These are phyloP conservation scores for Scleropages formosus DNA, from an alignment of 2,797 vertebrate species.

Conservation along the genomic window DNA sequence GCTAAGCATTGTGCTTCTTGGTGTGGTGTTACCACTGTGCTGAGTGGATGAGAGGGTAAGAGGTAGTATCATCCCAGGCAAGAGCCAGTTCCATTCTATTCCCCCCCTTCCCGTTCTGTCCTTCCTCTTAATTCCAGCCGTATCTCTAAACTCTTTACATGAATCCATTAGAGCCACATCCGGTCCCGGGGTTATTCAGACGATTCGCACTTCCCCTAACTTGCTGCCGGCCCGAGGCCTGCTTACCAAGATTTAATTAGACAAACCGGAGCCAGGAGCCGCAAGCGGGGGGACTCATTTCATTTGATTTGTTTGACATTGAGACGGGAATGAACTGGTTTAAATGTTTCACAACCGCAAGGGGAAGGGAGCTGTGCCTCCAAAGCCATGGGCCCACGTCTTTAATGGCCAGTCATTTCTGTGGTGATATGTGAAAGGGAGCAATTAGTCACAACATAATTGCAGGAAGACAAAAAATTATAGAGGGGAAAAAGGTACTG, in stretches of 20 bases:
- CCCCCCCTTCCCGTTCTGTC: neutral
- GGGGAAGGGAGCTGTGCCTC: neutral
- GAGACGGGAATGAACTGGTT: slow-evolving; percentile 25
- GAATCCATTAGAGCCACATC: neutral
- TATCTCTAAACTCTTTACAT: slow-evolving; percentile 1
- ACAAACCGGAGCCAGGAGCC: neutral
- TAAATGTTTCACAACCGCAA: slow-evolving; percentile 20
- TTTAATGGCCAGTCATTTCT: neutral
- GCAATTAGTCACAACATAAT: neutral
- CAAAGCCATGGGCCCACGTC: neutral
- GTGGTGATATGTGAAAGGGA: neutral
- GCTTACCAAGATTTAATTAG: slow-evolving; percentile 19
- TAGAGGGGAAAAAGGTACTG: neutral
- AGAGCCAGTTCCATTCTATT: neutral
- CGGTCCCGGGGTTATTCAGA: neutral
- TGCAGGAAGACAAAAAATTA: neutral
- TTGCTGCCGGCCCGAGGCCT: neutral
- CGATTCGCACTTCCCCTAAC: neutral
- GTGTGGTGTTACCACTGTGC: neutral
- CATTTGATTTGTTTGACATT: slow-evolving; percentile 28
- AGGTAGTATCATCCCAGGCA: neutral
- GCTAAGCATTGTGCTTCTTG: neutral
- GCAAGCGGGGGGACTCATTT: slow-evolving; percentile 5
- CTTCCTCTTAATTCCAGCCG: slow-evolving; percentile 1
- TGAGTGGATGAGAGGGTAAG: neutral